These are phyloP conservation scores for Bombylius major DNA, from an alignment of 2,888 invertebrate genomes.

Conservation along the genomic window DNA sequence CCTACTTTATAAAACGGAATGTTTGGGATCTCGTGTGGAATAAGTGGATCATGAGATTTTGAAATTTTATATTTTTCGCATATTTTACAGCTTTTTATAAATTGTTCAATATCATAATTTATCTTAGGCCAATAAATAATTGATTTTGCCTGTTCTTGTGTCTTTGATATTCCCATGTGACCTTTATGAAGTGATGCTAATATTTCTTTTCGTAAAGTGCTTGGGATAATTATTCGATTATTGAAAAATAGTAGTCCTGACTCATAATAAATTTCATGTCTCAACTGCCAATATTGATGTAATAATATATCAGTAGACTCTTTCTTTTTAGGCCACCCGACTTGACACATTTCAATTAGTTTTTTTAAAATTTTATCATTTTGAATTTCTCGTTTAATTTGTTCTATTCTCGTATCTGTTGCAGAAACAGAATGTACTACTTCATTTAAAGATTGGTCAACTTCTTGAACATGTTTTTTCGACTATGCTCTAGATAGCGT, in stretches of 20 bases:
- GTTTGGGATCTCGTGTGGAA: no score
- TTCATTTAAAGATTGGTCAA: background rate
- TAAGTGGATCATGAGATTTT: no score
- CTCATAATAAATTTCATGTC: constrained; percentile 4
- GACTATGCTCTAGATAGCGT: background rate
- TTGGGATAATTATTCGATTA: constrained; percentile 7
- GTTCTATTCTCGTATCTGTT: background rate
- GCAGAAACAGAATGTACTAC: background rate
- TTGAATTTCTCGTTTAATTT: constrained; percentile 1
- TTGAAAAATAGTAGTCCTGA: constrained; percentile 1
- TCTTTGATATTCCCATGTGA: constrained; percentile 9
- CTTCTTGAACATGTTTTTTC: background rate
- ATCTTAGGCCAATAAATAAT: constrained; percentile 8
- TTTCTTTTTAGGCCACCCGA: constrained; percentile 8
- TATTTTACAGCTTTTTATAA: no score
- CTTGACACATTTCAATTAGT: constrained; percentile 4
- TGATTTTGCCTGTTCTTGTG: constrained; percentile 3
- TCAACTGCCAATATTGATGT: background rate
- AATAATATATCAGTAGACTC: background rate
- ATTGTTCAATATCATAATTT: constrained; percentile 4
- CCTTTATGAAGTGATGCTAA: constrained; percentile 1
- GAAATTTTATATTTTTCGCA: background rate
- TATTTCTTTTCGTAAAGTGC: background rate
- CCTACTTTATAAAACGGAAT: no score
- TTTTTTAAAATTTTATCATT: background rate